Conservation (phyloP, 2,113 vertebrate genomes). For the Oreochromis niloticus region DNA sequence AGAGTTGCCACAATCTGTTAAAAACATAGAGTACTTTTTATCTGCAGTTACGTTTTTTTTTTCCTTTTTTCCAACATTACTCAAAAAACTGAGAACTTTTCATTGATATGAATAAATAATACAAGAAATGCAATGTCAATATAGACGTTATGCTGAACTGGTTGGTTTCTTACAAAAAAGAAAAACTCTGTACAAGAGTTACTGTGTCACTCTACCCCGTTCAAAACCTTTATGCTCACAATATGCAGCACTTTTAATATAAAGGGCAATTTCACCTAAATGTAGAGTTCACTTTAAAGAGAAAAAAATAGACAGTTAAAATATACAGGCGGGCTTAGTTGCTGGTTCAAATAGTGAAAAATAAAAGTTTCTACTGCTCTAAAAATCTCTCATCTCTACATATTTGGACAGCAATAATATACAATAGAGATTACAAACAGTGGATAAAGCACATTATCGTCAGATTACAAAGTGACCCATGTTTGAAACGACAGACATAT, state of each 20-base stretch:
- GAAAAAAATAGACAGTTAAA: constrained; percentile 45
- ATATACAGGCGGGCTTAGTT: constrained; percentile 58
- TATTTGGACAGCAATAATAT: constrained; percentile 52
- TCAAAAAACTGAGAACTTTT: constrained; percentile 67
- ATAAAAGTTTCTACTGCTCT: constrained; percentile 62
- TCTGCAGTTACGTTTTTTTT: constrained; percentile 38
- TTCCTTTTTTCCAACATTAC: constrained; percentile 40
- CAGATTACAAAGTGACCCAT: constrained; percentile 26
- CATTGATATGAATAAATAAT: constrained; percentile 80
- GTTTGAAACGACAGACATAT: not conserved
- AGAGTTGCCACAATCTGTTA: constrained; percentile 85
- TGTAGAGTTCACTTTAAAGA: constrained; percentile 65
- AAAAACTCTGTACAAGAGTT: constrained; percentile 55
- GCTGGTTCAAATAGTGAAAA: constrained; percentile 67
- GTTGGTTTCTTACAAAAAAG: constrained; percentile 59
- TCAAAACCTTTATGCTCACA: constrained; percentile 78
- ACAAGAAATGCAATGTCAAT: constrained; percentile 75
- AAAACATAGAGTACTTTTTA: constrained; percentile 80
- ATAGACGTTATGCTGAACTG: constrained; percentile 64
- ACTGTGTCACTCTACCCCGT: constrained; percentile 51
- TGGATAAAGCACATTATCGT: constrained; percentile 36
- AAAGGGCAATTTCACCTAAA: constrained; percentile 80
- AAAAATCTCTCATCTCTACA: constrained; percentile 55
- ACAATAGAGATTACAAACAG: constrained; percentile 54
- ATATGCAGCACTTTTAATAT: constrained; percentile 80